Conservation (phyloP, 35 echinoderm and acorn worm species). For the Nesometra sesokonis region DNA sequence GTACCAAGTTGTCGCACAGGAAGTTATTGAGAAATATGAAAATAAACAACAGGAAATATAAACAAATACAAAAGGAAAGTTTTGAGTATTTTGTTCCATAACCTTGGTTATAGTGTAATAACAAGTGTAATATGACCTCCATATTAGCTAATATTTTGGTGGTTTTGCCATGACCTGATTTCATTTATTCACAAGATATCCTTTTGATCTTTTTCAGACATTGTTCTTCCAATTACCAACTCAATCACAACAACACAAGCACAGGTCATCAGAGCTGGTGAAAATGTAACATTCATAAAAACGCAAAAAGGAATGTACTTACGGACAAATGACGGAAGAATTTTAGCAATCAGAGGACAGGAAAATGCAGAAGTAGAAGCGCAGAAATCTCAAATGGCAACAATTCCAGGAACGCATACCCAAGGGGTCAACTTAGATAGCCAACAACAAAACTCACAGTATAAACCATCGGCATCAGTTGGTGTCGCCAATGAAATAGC, state of each 20-base stretch:
- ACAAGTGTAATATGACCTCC: too few species aligned
- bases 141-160: too few species aligned
- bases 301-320: constrained; percentile 92
- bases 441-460: too few species aligned
- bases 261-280: constrained; percentile 73
- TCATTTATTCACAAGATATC: too few species aligned
- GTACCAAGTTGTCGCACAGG: too few species aligned
- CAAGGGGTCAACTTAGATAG: too few species aligned
- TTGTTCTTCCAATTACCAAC: constrained; percentile 55
- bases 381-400: background rate
- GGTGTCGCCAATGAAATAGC: background rate
- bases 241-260: constrained; percentile 30
- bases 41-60: too few species aligned
- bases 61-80: too few species aligned
- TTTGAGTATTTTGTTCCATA: too few species aligned
- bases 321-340: constrained; percentile 70
- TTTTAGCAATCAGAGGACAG: constrained; percentile 70
- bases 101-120: too few species aligned
- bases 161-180: too few species aligned
- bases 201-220: constrained; percentile 44
- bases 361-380: background rate
- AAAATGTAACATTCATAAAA: constrained; percentile 82
- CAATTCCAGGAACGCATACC: background rate
- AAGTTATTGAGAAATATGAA: too few species aligned
- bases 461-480: background rate